Conservation (phyloP, 1,140 invertebrate species). For the Eupeodes corollae region DNA sequence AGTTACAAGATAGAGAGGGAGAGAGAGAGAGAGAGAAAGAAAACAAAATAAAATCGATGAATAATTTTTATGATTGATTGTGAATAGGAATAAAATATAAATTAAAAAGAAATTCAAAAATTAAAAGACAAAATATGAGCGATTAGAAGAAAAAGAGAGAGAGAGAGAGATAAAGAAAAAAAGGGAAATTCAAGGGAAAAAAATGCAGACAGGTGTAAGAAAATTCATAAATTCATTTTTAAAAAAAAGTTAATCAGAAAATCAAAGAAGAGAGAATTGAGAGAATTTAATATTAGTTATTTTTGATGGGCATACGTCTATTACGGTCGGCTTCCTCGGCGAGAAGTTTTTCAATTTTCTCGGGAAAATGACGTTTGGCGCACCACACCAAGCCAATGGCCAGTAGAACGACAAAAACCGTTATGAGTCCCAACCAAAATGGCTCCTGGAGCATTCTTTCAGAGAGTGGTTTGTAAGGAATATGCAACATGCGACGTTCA, state of each 20-base stretch:
- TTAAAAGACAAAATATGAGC: not conserved
- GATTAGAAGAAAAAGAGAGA: too few species aligned
- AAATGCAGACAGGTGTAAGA: not conserved
- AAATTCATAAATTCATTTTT: too few species aligned
- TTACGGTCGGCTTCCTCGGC: slow-evolving; percentile 63
- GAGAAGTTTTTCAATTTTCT: slow-evolving; percentile 70
- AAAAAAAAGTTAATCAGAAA: too few species aligned
- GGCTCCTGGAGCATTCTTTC: slow-evolving; percentile 69
- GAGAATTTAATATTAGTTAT: not conserved
- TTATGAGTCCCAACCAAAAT: slow-evolving; percentile 71
- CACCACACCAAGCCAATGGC: slow-evolving; percentile 67
- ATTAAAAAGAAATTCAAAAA: not conserved
- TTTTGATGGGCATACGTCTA: slow-evolving; percentile 38
- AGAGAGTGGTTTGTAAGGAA: slow-evolving; percentile 56
- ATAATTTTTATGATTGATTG: not conserved
- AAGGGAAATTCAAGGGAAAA: not conserved
- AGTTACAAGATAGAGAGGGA: not conserved
- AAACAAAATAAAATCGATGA: too few species aligned
- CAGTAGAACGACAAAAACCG: slow-evolving; percentile 60
- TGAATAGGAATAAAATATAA: too few species aligned
- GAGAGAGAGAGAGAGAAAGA: not conserved
- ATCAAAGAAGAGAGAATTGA: not conserved
- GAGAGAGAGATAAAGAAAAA: not conserved
- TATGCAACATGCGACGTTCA: slow-evolving; percentile 49
- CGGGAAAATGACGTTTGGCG: slow-evolving; percentile 67